Base-by-base conservation (phyloP, 2,113 vertebrate species). In the Paraplagusia blochii region DNA sequence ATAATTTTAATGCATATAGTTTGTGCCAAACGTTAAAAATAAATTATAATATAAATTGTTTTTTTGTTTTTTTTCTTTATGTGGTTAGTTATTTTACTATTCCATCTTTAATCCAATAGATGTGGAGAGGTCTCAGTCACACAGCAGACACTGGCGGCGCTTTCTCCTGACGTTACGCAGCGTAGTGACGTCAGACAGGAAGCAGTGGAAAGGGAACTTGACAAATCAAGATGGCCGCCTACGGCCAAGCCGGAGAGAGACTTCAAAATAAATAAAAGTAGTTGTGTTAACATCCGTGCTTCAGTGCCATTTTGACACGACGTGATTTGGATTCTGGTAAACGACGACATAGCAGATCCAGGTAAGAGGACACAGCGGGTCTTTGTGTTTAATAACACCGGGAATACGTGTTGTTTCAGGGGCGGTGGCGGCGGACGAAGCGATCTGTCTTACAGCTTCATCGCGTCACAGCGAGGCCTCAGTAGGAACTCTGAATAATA, bases 201-300 rank as follows among this genome's bases (percentile, higher is more conserved):
- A 85, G 79, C 72, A 75, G 77, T 61, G 50, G 48, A 72, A 12
- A 76, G 80, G 63, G 69, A 79, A 74, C 69, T 71, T 72, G 81
- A 86, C 67, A 79, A 86, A 85, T 73, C 89, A 93, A 92, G 87
- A 92, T 92, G 90, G 91, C 90, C 88, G 83, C 85, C 80, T 75
- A 84, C 88, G 85, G 76, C 80, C 86, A 88, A 88, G 70, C 87
- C 87, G 90, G 87, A 87, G 90, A 88, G 82, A 84, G 81, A 66
- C 77, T 70, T 79, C 72, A 77, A 62, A 74, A 80, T 79, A 83
- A 88, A 63, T 90, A 90, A 89, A 87, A 85, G 66, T 73, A 47
- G 29, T 66, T 39, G 11, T 13, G 22, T 48, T 15, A 44, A 6
- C 14, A 11, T 52, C 74, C 33, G 13, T 29, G 40, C 15, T 15